Conservation (phyloP, 64 coral and sea anemone genomes). For the Platygyra sinensis region DNA sequence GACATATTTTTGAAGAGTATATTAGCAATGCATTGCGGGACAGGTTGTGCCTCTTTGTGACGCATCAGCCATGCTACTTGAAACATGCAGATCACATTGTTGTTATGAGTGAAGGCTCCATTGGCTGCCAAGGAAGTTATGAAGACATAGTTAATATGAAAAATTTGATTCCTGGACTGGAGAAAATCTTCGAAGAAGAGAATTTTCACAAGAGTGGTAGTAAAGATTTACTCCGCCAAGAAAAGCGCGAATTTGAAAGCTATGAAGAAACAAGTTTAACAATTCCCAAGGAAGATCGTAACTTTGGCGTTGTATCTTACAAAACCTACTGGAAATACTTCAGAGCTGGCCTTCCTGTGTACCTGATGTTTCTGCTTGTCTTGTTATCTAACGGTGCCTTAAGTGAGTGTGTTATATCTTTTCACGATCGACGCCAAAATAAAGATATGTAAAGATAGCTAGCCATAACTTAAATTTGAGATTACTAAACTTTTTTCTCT, state of each 20-base stretch:
- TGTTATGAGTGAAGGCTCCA: constrained; percentile 7
- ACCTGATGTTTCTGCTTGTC: not conserved
- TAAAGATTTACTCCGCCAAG: not conserved
- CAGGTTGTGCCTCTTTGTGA: not conserved
- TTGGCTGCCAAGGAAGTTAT: not conserved
- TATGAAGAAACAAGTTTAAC: not conserved
- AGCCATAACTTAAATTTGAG: no score
- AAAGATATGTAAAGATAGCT: no score
- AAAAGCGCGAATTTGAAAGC: not conserved
- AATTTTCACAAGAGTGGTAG: not conserved
- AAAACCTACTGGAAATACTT: constrained; percentile 31
- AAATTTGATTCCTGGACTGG: not conserved
- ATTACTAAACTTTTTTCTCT: no score
- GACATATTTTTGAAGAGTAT: not conserved
- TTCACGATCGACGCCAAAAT: not conserved
- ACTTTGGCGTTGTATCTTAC: constrained; percentile 28
- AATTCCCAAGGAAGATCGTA: constrained; percentile 10
- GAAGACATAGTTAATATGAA: not conserved
- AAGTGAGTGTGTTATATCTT: not conserved
- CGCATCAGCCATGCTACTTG: not conserved
- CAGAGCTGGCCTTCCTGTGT: constrained; percentile 12
- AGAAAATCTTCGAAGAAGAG: not conserved
- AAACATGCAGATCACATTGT: constrained; percentile 1
- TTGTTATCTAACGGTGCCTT: not conserved
- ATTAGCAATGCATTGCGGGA: not conserved